Evolutionary conservation across 2,888 invertebrate species (phyloP).

Genomic region (Cremastinae sp.): DNA sequence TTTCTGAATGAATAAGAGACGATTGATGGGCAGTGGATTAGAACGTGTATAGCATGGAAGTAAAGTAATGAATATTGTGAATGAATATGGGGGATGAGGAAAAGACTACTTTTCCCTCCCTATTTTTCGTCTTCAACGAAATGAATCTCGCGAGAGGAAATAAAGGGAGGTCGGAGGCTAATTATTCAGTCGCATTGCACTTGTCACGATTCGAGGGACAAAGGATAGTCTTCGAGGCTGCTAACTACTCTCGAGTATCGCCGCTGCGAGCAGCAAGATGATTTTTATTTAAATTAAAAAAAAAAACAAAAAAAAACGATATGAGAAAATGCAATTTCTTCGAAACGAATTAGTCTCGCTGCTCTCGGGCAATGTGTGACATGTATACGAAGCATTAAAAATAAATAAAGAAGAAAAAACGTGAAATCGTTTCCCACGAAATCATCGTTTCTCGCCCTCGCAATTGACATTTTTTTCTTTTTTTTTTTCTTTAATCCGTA

Average conservation of each 20-base stretch:
- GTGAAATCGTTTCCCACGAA: constrained; percentile 46
- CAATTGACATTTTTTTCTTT: neutral
- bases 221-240: constrained; percentile 48
- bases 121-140: constrained; percentile 39
- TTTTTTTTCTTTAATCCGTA: neutral
- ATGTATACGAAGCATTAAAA: constrained; percentile 1
- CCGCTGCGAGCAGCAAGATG: constrained; percentile 2
- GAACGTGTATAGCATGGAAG: constrained; percentile 36
- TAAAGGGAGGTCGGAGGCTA: constrained; percentile 26
- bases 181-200: constrained; percentile 55
- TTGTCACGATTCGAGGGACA: constrained; percentile 28
- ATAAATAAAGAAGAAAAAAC: constrained; percentile 25
- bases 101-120: constrained; percentile 34
- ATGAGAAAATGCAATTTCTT: constrained; percentile 6
- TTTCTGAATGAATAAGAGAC: too few species aligned
- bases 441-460: constrained; percentile 7
- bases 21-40: constrained; percentile 20
- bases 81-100: constrained; percentile 32
- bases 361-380: neutral
- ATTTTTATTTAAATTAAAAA: constrained; percentile 1
- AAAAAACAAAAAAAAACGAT: constrained; percentile 12
- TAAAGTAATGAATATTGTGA: constrained; percentile 32
- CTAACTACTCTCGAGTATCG: constrained; percentile 49
- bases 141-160: constrained; percentile 41
- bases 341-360: constrained; percentile 6